Evolutionary conservation across 2,113 vertebrate species (phyloP).

Genomic region (Pelodiscus sinensis): DNA sequence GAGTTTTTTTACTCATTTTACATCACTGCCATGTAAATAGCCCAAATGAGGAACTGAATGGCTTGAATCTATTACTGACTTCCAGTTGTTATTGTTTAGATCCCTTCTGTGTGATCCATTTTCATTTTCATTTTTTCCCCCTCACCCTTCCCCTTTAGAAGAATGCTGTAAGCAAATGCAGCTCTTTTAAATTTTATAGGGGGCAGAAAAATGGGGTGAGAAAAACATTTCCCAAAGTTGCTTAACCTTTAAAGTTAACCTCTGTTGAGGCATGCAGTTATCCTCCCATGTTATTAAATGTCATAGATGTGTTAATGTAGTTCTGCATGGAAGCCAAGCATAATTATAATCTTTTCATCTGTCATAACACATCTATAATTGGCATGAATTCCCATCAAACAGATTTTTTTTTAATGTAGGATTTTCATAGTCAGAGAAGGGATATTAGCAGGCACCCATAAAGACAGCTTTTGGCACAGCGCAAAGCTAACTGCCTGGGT

Average conservation of each 20-base stretch:
- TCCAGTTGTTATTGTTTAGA: not conserved
- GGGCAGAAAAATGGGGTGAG: not conserved
- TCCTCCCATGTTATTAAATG: constrained; percentile 63
- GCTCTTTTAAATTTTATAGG: not conserved
- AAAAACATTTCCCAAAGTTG: not conserved
- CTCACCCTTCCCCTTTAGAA: accelerated
- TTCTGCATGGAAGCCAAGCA: constrained; percentile 67
- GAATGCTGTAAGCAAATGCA: not conserved
- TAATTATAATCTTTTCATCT: constrained; percentile 78
- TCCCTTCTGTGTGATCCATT: not conserved
- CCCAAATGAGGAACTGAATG: not conserved
- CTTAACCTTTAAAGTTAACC: constrained; percentile 43
- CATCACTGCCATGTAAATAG: not conserved
- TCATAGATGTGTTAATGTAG: constrained; percentile 65
- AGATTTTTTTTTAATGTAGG: constrained; percentile 40
- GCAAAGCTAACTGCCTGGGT: constrained; percentile 36
- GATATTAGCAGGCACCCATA: constrained; percentile 42
- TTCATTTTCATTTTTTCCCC: not conserved
- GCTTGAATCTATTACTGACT: not conserved
- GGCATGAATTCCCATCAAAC: constrained; percentile 67
- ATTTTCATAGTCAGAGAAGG: constrained; percentile 35
- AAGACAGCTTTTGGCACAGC: constrained; percentile 48
- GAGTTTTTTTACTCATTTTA: not conserved
- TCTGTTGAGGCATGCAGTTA: constrained; percentile 62
- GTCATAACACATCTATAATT: constrained; percentile 75